Percentiles rank a stretch among this genome's conserved stretches.
phyloP scores from a whole-genome alignment of 92 coral and sea anemone genomes.

The Palythoa heliodiscus region DNA sequence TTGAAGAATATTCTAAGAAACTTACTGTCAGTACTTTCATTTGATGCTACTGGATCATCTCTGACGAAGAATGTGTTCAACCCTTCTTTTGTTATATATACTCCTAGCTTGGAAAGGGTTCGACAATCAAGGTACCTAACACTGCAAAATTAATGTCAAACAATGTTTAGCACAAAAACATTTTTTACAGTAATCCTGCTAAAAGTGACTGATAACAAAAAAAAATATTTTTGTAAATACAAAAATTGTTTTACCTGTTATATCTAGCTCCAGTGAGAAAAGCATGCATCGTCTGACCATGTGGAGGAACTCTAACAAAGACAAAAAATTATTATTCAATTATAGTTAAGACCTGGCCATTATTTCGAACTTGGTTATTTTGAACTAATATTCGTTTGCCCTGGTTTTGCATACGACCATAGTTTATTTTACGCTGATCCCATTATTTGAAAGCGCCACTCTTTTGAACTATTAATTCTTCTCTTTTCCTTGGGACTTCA shows the following conservation, averaged over 20 bases:
- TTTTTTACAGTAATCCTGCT: background rate
- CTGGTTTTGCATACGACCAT: no score
- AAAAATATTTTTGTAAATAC: background rate
- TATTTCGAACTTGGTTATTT: no score
- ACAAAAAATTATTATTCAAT: background rate
- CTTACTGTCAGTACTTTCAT: constrained; percentile 37
- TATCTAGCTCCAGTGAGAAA: constrained; percentile 97
- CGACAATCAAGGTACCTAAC: constrained; percentile 83
- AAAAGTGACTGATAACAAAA: background rate
- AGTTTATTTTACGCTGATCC: no score
- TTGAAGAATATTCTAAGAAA: background rate
- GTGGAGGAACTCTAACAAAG: constrained; percentile 71
- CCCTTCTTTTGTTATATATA: constrained; percentile 84
- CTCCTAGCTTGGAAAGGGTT: constrained; percentile 86
- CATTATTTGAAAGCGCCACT: no score
- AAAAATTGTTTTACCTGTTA: constrained; percentile 66
- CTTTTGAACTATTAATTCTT: no score
- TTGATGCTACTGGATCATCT: constrained; percentile 39
- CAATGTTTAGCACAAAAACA: background rate
- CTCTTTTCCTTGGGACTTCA: no score
- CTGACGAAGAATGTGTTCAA: constrained; percentile 80
- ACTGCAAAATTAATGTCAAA: constrained; percentile 49
- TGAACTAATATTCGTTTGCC: no score
- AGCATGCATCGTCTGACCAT: constrained; percentile 89
- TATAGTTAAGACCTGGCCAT: no score